phyloP scores from a whole-genome alignment of 1,140 invertebrate species.

The Armadillidium nasatum region DNA sequence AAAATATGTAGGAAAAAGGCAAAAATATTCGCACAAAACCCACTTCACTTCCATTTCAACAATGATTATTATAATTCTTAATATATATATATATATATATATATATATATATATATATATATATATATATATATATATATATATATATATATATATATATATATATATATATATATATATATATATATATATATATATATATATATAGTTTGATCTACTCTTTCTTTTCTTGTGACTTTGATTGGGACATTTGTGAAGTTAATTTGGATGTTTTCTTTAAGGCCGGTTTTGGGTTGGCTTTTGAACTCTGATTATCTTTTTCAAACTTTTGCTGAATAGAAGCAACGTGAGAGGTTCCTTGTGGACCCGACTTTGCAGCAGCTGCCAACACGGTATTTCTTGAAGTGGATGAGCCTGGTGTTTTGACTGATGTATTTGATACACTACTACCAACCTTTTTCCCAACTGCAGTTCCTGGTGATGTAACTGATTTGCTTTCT shows the following conservation, averaged over 20 bases:
- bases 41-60: not conserved
- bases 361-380: conserved; percentile 6
- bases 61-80: too few relatives aligned
- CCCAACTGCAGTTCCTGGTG: conserved; percentile 16
- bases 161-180: too few relatives aligned
- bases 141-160: too few relatives aligned
- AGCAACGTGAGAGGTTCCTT: conserved; percentile 38
- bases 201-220: too few relatives aligned
- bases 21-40: not conserved
- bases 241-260: not conserved
- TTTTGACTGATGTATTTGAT: conserved; percentile 14
- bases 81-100: too few relatives aligned
- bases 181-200: too few relatives aligned
- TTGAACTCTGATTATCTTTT: conserved; percentile 28
- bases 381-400: conserved; percentile 9
- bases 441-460: conserved; percentile 23
- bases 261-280: not conserved
- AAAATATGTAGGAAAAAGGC: too few relatives aligned
- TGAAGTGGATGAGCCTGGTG: not conserved
- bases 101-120: too few relatives aligned
- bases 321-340: conserved; percentile 44
- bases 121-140: too few relatives aligned
- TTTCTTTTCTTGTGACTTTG: not conserved
- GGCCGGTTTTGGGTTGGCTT: not conserved
- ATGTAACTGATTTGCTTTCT: conserved; percentile 2